Base-by-base conservation (phyloP, 2,113 vertebrate genomes). In the Paradisaea rubra region DNA sequence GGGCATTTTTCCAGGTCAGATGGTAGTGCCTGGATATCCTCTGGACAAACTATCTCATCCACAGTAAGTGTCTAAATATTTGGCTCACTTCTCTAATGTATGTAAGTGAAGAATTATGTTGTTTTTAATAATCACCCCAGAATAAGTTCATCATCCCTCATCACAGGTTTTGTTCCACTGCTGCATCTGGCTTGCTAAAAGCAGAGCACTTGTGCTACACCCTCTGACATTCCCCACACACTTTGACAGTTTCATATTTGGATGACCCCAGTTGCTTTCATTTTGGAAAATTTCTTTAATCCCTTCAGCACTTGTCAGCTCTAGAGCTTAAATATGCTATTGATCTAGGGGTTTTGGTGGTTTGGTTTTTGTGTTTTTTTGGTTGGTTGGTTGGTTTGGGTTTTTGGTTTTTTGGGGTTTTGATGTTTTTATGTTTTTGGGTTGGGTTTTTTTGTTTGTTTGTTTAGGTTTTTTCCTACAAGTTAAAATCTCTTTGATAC, bases 331-430 rank as follows among this genome's bases (percentile, higher is more conserved):
- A 85, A 69, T 42, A 44, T 7, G 7, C 11, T 50, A 30, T 50
- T 1, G 0, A 5, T 39, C 11, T 16, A 1, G 33, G 18, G 5
- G 3, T 9, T 5, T 8, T 30, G 13, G 7, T 11, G 3, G 5
- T 11, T 13, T 7, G 5, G 9, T 13, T 7, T n/a, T 24, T 7
- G 35, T 72, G 21, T 24, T 7, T 44, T 72, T 25, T 37, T 37
- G 37, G 37, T 9, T 4, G 10, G 11, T 27, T 77, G 37, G 8
- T 52, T 44, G 5, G 12, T 35, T 35, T 72, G 27, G 3, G 16
- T 33, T 72, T 30, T 61, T 31, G 23, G 9, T 8, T 44, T 71
- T 31, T 9, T 4, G 10, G 11, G 9, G 14, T 50, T 50, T 25
- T 49, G 49, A 13, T 49, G 13, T 14, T 25, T 49, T 49, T 15